These are phyloP conservation scores for Netelia fuscicornis DNA, from an alignment of 2,888 invertebrate species.

Conservation along the genomic window DNA sequence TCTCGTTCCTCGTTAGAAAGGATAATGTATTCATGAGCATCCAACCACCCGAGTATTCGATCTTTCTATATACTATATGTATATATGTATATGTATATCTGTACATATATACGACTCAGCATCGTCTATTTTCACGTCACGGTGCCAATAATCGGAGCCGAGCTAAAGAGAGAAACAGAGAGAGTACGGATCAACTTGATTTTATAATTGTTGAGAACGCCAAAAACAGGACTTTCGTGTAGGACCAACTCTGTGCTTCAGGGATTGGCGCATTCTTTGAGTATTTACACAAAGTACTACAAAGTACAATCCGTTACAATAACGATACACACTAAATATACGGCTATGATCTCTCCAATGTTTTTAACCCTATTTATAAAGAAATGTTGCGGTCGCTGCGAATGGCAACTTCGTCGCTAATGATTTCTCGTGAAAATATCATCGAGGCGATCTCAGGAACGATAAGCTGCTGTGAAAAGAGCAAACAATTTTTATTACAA, in stretches of 20 bases:
- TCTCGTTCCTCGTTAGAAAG: slow-evolving; percentile 79
- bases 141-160: slow-evolving; percentile 46
- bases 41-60: slow-evolving; percentile 68
- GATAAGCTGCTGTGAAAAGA: no score
- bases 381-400: background rate
- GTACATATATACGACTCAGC: background rate
- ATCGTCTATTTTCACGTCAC: slow-evolving; percentile 45
- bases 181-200: slow-evolving; percentile 20
- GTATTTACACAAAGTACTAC: slow-evolving; percentile 39
- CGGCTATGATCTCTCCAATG: background rate
- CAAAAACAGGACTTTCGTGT: slow-evolving; percentile 48
- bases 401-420: no score
- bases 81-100: background rate
- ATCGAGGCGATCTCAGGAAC: no score
- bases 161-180: slow-evolving; percentile 6
- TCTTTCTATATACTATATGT: slow-evolving; percentile 40
- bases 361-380: background rate
- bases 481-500: no score
- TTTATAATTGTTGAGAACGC: slow-evolving; percentile 35
- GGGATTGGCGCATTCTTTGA: background rate
- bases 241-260: background rate
- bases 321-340: slow-evolving; percentile 19
- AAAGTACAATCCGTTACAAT: slow-evolving; percentile 29
- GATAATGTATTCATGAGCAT: slow-evolving; percentile 82
- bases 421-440: no score